Evolutionary conservation across 2,888 invertebrate genomes (phyloP).

Genomic region (Micoletzkya japonica): DNA sequence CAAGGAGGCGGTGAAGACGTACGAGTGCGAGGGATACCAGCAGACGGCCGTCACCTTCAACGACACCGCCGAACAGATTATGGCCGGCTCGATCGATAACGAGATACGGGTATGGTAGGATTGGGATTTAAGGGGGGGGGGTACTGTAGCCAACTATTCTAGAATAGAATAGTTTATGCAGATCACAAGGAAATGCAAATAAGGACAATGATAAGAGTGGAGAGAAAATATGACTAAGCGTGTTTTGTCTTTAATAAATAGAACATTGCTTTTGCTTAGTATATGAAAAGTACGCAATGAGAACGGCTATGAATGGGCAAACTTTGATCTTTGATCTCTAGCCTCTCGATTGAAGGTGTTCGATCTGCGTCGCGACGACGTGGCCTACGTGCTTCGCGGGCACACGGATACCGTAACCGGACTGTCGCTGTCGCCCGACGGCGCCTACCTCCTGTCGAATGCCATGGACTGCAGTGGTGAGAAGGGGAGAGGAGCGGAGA

Average conservation of each 20-base stretch:
- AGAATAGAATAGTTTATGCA: too few species aligned
- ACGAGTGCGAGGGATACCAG: constrained; percentile 67
- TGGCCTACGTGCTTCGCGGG: constrained; percentile 80
- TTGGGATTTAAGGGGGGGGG: neutral
- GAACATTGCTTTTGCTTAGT: too few species aligned
- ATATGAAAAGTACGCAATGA: too few species aligned
- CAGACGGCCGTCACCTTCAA: constrained; percentile 87
- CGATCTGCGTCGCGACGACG: constrained; percentile 88
- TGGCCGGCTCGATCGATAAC: constrained; percentile 94
- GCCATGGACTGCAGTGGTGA: constrained; percentile 87
- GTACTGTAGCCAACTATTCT: neutral
- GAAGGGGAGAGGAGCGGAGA: too few species aligned
- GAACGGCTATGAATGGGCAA: too few species aligned
- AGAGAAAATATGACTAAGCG: too few species aligned
- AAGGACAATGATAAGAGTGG: too few species aligned
- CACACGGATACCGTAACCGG: constrained; percentile 94
- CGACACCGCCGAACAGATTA: constrained; percentile 91
- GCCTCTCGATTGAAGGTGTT: constrained; percentile 73
- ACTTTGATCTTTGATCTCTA: too few species aligned
- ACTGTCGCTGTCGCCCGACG: constrained; percentile 76
- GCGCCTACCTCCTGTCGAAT: constrained; percentile 84
- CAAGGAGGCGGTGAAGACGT: constrained; percentile 74
- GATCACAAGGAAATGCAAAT: too few species aligned
- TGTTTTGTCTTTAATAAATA: too few species aligned
- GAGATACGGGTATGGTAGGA: constrained; percentile 76